Evolutionary conservation across 2,888 invertebrate genomes (phyloP).

Genomic region (Dinocampus coccinellae): DNA sequence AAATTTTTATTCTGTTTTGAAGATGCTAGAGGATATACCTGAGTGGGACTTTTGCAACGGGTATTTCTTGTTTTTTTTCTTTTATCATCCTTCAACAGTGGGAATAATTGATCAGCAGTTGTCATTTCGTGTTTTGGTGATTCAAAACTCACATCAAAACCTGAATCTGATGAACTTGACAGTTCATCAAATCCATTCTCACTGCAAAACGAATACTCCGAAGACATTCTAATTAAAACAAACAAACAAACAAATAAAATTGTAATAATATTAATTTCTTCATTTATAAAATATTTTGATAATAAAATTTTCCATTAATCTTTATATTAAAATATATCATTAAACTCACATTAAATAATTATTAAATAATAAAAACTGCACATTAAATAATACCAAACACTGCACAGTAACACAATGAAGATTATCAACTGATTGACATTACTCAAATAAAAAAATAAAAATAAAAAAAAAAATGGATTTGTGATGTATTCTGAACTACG

Average conservation of each 20-base stretch:
- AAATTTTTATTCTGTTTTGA: neutral
- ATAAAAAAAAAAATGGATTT: conserved; percentile 43
- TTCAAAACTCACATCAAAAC: conserved; percentile 81
- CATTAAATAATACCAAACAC: neutral
- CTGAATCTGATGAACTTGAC: conserved; percentile 81
- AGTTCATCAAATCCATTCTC: conserved; percentile 67
- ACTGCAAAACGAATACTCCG: conserved; percentile 67
- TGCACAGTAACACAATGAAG: neutral
- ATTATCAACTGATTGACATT: neutral
- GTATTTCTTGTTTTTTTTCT: conserved; percentile 81
- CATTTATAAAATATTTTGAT: neutral
- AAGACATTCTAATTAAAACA: conserved; percentile 58
- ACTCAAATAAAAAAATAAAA: neutral
- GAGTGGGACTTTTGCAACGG: conserved; percentile 80
- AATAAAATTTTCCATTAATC: neutral
- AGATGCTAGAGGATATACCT: conserved; percentile 60
- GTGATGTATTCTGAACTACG: conserved; percentile 37
- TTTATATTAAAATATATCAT: neutral
- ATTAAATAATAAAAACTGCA: neutral
- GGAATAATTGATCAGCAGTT: conserved; percentile 66
- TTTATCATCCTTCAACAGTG: conserved; percentile 71
- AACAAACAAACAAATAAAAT: neutral
- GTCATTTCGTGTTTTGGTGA: conserved; percentile 66
- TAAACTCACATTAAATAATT: neutral
- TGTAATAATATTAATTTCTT: neutral